A percentile compares a stretch with the other conserved stretches of the same genome.
These are phyloP conservation scores for Campoletis sonorensis DNA, from an alignment of 1,140 invertebrate species.

Conservation along the genomic window DNA sequence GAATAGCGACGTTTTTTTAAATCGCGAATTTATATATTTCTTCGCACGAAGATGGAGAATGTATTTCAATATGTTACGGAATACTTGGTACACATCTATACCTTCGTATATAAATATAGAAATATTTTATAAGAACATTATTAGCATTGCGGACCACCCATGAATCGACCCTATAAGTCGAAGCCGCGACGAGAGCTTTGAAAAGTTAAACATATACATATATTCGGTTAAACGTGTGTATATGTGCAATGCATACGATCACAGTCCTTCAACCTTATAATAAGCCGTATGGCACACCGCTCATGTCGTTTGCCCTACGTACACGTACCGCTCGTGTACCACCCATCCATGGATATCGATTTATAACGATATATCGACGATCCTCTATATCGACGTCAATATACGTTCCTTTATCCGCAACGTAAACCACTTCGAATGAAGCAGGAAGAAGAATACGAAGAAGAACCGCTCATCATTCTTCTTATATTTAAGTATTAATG, in stretches of 20 bases:
- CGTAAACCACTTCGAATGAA: constrained; percentile 40
- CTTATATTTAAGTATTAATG: not conserved
- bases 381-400: constrained; percentile 72
- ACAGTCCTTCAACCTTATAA: constrained; percentile 69
- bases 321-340: constrained; percentile 73
- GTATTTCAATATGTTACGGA: constrained; percentile 19
- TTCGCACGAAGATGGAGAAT: constrained; percentile 14
- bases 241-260: not conserved
- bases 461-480: constrained; percentile 1
- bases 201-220: not conserved
- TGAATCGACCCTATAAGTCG: constrained; percentile 68
- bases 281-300: constrained; percentile 63
- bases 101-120: not conserved
- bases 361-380: constrained; percentile 73
- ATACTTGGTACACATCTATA: constrained; percentile 2
- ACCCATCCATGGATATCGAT: constrained; percentile 75
- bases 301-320: constrained; percentile 70
- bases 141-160: constrained; percentile 73
- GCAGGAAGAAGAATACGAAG: constrained; percentile 51
- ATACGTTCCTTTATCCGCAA: constrained; percentile 54
- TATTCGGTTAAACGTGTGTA: not conserved
- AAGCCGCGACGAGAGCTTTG: constrained; percentile 46
- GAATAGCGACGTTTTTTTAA: not conserved
- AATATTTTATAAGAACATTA: constrained; percentile 45
- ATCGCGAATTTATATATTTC: not conserved